These are phyloP conservation scores for Aspidoscelis tigris DNA, from an alignment of 2,113 vertebrate genomes.

Conservation along the genomic window DNA sequence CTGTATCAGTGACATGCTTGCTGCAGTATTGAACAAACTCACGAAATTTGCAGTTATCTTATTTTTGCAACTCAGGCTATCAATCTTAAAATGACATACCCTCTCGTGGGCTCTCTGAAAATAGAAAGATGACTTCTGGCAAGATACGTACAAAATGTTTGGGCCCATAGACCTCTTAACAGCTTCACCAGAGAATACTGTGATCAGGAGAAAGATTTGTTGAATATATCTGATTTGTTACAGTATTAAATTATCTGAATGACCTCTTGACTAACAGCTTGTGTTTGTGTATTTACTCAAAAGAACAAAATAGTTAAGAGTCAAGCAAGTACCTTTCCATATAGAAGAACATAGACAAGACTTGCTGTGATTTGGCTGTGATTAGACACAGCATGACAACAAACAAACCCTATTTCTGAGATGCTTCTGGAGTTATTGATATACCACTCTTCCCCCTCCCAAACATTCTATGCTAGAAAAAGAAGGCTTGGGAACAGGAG, in stretches of 20 bases:
- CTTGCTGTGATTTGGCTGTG: too few species aligned
- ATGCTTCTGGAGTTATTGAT: too few species aligned
- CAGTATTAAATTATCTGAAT: background rate
- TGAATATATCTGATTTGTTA: background rate
- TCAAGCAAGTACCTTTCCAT: too few species aligned
- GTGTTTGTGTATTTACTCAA: background rate
- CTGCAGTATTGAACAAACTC: conserved; percentile 8
- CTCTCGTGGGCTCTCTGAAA: background rate
- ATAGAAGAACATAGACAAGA: too few species aligned
- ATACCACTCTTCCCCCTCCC: too few species aligned
- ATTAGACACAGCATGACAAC: too few species aligned
- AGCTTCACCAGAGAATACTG: background rate
- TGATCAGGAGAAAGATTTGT: background rate
- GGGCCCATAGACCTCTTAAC: background rate
- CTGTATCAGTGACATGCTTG: conserved; percentile 2
- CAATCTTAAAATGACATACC: background rate
- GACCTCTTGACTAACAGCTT: background rate
- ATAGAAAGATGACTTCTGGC: conserved; percentile 1
- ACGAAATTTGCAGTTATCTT: conserved; percentile 5
- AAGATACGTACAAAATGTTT: conserved; percentile 7
- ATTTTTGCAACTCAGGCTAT: background rate
- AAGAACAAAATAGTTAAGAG: background rate
- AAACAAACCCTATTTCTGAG: too few species aligned
- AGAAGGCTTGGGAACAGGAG: too few species aligned
- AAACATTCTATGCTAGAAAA: too few species aligned